These are phyloP conservation scores for Catharus bicknelli DNA, from an alignment of 2,113 vertebrate species.

Conservation along the genomic window DNA sequence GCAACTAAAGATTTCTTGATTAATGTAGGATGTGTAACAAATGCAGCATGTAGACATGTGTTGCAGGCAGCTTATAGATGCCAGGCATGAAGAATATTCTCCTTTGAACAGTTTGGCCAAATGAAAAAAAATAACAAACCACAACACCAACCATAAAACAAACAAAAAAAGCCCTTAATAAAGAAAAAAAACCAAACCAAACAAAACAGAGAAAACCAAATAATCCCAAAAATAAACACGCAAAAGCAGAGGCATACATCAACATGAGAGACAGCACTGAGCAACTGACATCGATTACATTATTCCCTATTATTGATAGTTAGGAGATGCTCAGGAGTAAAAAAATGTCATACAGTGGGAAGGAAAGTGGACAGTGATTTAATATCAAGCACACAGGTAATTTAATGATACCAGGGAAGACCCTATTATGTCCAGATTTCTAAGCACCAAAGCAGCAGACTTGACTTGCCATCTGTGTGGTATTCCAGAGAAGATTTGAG, in stretches of 20 bases:
- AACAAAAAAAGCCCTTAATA: not conserved
- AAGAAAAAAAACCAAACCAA: not conserved
- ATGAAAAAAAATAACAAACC: not conserved
- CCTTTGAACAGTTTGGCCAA: not conserved
- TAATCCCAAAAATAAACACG: not conserved
- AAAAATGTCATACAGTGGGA: not conserved
- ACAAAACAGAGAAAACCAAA: not conserved
- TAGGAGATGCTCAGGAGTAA: not conserved
- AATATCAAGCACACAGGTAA: not conserved
- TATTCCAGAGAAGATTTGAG: not conserved
- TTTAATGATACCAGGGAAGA: not conserved
- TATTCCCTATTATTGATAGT: not conserved
- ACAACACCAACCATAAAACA: not conserved
- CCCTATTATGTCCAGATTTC: not conserved
- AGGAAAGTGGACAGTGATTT: not conserved
- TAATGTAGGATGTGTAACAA: not conserved
- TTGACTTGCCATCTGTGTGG: not conserved
- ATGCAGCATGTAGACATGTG: not conserved
- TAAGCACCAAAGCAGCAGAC: not conserved
- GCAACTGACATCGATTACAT: not conserved
- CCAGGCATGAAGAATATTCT: not conserved
- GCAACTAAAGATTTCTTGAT: not conserved
- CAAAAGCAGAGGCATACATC: not conserved
- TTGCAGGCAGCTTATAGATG: not conserved
- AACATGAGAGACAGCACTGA: not conserved